Conservation (phyloP, 2,797 vertebrate genomes). For the Micrastur ruficollis region DNA sequence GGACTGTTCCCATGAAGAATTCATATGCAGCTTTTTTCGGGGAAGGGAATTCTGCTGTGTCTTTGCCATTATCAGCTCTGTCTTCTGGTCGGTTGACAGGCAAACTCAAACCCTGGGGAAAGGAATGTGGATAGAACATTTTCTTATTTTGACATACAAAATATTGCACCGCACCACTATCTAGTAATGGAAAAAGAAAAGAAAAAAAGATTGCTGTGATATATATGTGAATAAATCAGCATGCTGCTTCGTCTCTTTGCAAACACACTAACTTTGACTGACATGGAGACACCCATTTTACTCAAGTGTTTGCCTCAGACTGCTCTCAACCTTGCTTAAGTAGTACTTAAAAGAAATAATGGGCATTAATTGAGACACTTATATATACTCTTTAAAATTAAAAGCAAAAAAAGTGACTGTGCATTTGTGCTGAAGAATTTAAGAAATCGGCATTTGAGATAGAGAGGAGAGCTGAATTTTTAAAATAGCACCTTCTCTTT, state of each 20-base stretch:
- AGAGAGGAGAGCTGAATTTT: background rate
- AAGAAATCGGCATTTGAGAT: background rate
- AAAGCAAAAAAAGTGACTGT: background rate
- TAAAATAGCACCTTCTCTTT: background rate
- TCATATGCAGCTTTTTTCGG: background rate
- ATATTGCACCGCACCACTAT: background rate
- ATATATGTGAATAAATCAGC: conserved; percentile 9
- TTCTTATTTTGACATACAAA: conserved; percentile 39
- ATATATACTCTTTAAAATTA: background rate
- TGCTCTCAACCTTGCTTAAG: conserved; percentile 29
- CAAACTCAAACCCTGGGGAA: conserved; percentile 7
- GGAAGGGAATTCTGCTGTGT: background rate
- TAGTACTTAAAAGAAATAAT: conserved; percentile 40
- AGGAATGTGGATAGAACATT: background rate
- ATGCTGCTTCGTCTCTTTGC: background rate
- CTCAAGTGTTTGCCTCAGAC: conserved; percentile 48
- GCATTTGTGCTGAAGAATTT: background rate
- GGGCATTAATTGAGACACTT: conserved; percentile 24
- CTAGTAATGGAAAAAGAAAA: background rate
- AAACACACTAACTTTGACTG: conserved; percentile 42
- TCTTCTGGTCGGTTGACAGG: background rate
- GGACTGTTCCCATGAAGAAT: background rate
- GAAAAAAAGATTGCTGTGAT: background rate
- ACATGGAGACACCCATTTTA: conserved; percentile 16
- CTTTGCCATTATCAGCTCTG: background rate